Evolutionary conservation across 1,140 invertebrate species (phyloP).

Genomic region (Aradophagus sp.): DNA sequence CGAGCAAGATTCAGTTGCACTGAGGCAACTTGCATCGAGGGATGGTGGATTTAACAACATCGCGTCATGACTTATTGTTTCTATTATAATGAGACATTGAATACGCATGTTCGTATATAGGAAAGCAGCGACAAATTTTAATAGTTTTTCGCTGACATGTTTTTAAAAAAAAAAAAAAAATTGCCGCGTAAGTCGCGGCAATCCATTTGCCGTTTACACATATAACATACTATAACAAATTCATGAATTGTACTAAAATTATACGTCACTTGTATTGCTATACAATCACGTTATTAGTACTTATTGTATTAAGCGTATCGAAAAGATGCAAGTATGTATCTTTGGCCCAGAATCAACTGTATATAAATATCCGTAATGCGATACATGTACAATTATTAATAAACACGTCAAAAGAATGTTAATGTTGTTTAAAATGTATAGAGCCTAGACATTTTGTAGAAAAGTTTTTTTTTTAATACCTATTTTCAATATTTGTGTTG

Average conservation of each 20-base stretch:
- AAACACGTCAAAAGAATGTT: conserved; percentile 32
- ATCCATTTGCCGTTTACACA: conserved; percentile 20
- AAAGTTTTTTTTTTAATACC: too few relatives aligned
- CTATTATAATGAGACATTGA: conserved; percentile 6
- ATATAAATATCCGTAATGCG: conserved; percentile 42
- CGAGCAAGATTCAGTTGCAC: conserved; percentile 9
- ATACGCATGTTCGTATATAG: not conserved
- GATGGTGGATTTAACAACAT: conserved; percentile 29
- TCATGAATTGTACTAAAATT: conserved; percentile 38
- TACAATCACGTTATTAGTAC: conserved; percentile 48
- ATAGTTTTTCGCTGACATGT: conserved; percentile 1
- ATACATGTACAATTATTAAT: conserved; percentile 53
- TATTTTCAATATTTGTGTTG: too few relatives aligned
- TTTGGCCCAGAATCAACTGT: conserved; percentile 48
- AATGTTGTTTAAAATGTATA: too few relatives aligned
- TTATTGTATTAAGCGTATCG: conserved; percentile 48
- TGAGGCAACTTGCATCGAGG: conserved; percentile 35
- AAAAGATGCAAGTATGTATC: conserved; percentile 45
- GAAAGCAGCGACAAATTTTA: too few relatives aligned
- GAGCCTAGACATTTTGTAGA: too few relatives aligned
- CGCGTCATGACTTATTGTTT: conserved; percentile 12
- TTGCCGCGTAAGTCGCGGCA: not conserved
- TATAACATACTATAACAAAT: conserved; percentile 5
- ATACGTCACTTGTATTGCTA: conserved; percentile 12
- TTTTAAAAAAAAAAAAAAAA: conserved; percentile 9